phyloP scores from a whole-genome alignment of 1,140 invertebrate species.

The Drosophila teissieri region DNA sequence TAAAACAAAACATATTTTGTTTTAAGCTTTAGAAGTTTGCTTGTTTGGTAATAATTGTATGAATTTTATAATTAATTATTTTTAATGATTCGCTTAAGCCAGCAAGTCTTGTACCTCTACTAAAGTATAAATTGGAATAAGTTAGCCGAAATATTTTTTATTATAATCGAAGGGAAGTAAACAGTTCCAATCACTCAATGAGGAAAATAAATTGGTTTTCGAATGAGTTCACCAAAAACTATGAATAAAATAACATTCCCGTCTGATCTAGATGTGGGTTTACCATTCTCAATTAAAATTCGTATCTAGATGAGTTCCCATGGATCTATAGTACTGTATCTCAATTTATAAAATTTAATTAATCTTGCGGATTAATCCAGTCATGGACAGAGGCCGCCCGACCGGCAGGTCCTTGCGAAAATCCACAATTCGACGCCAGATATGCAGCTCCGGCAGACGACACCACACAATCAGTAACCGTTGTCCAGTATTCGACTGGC shows the following conservation, averaged over 20 bases:
- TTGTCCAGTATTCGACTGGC: slow-evolving; percentile 25
- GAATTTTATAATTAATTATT: not conserved
- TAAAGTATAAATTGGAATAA: not conserved
- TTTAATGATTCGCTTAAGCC: too few relatives aligned
- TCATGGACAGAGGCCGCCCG: slow-evolving; percentile 22
- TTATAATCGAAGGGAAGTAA: too few relatives aligned
- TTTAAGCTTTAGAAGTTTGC: not conserved
- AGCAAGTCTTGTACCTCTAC: too few relatives aligned
- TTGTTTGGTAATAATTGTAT: not conserved
- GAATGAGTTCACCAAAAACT: too few relatives aligned
- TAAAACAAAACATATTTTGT: slow-evolving; percentile 8
- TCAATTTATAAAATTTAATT: slow-evolving; percentile 43
- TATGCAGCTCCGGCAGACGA: slow-evolving; percentile 32
- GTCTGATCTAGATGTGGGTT: too few relatives aligned
- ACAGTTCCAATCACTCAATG: too few relatives aligned
- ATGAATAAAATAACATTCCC: too few relatives aligned
- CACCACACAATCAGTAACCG: slow-evolving; percentile 46
- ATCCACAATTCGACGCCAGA: slow-evolving; percentile 23
- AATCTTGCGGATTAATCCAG: slow-evolving; percentile 18
- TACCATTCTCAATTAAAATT: not conserved
- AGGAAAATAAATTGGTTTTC: too few relatives aligned
- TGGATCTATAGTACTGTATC: slow-evolving; percentile 8
- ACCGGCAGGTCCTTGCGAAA: slow-evolving; percentile 7
- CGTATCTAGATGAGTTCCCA: not conserved
- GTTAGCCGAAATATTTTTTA: not conserved